Evolutionary conservation across 2,113 vertebrate genomes (phyloP).

Genomic region (Cricetomys ansorgei): DNA sequence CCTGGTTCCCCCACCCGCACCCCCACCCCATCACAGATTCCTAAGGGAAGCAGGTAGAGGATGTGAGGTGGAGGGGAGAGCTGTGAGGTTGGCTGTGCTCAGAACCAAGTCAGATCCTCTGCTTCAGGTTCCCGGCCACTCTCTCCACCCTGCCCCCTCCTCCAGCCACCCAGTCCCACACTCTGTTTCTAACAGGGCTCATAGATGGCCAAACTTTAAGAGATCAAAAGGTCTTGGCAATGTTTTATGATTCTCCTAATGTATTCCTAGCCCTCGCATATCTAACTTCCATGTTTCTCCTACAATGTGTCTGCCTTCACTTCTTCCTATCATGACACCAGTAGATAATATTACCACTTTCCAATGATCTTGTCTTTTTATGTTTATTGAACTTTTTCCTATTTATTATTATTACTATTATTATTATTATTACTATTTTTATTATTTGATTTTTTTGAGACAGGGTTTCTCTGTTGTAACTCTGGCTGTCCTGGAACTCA

Average conservation of each 20-base stretch:
- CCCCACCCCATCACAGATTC: background rate
- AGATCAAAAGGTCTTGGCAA: background rate
- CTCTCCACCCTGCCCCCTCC: background rate
- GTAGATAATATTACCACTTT: background rate
- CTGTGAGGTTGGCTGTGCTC: background rate
- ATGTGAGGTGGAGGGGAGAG: background rate
- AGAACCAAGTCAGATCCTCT: background rate
- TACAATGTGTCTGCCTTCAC: fast-evolving
- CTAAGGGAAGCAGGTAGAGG: background rate
- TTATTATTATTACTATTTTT: too few species aligned
- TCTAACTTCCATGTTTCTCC: background rate
- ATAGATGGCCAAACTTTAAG: background rate
- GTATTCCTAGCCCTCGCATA: background rate
- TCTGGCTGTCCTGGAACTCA: too few species aligned
- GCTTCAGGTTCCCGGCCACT: background rate
- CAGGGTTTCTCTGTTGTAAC: too few species aligned
- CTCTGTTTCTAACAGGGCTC: background rate
- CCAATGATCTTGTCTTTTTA: background rate
- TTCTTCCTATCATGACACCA: background rate
- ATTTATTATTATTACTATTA: too few species aligned
- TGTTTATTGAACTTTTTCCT: background rate
- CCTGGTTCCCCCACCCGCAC: too few species aligned
- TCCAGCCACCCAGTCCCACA: background rate
- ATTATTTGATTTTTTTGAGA: too few species aligned
- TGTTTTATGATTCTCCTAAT: background rate